phyloP scores from a whole-genome alignment of 2,113 vertebrate genomes.

The Perca fluviatilis region DNA sequence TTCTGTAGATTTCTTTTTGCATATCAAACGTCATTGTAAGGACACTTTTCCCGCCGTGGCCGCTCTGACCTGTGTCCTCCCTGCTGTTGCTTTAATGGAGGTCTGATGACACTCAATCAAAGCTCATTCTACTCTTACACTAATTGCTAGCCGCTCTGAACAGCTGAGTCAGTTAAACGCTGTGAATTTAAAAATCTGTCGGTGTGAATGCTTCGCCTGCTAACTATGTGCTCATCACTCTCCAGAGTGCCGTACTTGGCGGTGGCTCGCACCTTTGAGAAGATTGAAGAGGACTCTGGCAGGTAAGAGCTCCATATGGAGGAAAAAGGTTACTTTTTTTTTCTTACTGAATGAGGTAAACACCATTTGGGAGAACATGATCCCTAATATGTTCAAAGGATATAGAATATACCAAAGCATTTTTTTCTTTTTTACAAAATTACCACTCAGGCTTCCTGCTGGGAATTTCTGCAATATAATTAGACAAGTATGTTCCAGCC shows the following conservation, averaged over 20 bases:
- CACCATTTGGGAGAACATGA: slow-evolving; percentile 35
- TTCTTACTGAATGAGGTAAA: not conserved
- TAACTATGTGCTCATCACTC: slow-evolving; percentile 57
- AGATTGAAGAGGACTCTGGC: slow-evolving; percentile 92
- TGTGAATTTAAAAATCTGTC: slow-evolving; percentile 42
- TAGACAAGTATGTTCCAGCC: slow-evolving; percentile 7
- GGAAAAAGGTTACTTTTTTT: not conserved
- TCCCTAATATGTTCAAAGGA: slow-evolving; percentile 6
- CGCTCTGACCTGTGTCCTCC: slow-evolving; percentile 28
- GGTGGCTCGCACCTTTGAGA: slow-evolving; percentile 92
- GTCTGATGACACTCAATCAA: slow-evolving; percentile 46
- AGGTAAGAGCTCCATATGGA: slow-evolving; percentile 82
- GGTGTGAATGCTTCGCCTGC: slow-evolving; percentile 6
- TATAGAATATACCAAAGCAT: not conserved
- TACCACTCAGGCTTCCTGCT: slow-evolving; percentile 28
- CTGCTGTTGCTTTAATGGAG: not conserved
- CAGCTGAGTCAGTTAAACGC: slow-evolving; percentile 41
- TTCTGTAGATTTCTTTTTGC: not conserved
- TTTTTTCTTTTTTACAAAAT: slow-evolving; percentile 13
- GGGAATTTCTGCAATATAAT: slow-evolving; percentile 51
- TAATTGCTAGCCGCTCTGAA: slow-evolving; percentile 52
- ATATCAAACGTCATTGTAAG: not conserved
- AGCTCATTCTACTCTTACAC: slow-evolving; percentile 39
- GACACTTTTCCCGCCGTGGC: not conserved
- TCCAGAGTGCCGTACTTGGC: slow-evolving; percentile 92